Conservation (phyloP, 1,140 invertebrate genomes). For the Polyergus mexicanus region DNA sequence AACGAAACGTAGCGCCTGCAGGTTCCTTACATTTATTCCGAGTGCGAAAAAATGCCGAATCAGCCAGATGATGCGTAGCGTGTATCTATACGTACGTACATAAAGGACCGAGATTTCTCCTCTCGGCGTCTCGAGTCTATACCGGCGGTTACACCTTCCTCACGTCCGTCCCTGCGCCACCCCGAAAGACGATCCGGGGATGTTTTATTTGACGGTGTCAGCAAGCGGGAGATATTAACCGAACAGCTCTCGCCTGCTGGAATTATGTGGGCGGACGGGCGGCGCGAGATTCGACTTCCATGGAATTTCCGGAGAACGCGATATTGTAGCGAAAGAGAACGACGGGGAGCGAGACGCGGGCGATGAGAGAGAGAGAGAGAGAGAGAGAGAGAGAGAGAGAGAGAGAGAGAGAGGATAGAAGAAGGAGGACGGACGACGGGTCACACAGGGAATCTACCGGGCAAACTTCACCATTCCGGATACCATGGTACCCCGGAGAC, state of each 20-base stretch:
- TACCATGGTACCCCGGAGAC: slow-evolving; percentile 70
- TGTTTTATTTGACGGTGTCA: slow-evolving; percentile 82
- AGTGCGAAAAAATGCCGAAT: slow-evolving; percentile 66
- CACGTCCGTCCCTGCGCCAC: slow-evolving; percentile 36
- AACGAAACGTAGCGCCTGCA: slow-evolving; percentile 52
- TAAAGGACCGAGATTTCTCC: slow-evolving; percentile 66
- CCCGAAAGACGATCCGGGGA: slow-evolving; percentile 60
- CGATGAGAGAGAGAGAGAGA: neutral
- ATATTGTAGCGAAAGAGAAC: slow-evolving; percentile 47
- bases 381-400: neutral
- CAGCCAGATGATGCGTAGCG: slow-evolving; percentile 67
- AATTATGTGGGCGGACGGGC: slow-evolving; percentile 79
- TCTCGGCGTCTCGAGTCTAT: slow-evolving; percentile 66
- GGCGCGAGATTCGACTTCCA: slow-evolving; percentile 76
- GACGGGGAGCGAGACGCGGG: neutral
- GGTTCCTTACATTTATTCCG: slow-evolving; percentile 48
- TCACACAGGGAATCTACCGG: slow-evolving; percentile 63
- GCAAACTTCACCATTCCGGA: slow-evolving; percentile 69
- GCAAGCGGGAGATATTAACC: slow-evolving; percentile 80
- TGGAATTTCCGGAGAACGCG: slow-evolving; percentile 76
- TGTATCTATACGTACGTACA: slow-evolving; percentile 64
- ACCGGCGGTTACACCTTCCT: slow-evolving; percentile 69
- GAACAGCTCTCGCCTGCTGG: slow-evolving; percentile 74
- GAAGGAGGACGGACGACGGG: slow-evolving; percentile 55
- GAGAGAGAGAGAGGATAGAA: neutral